phyloP scores from a whole-genome alignment of 2,113 vertebrate genomes.

The Corythoichthys haematopterus region DNA sequence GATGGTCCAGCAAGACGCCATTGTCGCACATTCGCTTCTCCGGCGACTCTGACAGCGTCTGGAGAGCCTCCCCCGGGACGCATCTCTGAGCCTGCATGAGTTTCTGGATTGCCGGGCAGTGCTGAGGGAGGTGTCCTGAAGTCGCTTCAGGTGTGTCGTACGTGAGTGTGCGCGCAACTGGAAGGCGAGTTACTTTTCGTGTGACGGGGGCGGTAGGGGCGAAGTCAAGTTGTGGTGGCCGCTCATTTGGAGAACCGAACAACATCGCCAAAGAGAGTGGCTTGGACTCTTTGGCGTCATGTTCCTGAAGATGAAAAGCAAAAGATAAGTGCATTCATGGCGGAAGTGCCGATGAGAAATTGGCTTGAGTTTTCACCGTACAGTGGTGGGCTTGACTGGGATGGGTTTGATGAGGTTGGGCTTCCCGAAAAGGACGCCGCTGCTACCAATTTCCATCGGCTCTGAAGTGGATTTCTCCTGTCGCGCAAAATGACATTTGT shows the following conservation, averaged over 20 bases:
- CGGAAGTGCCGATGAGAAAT: background rate
- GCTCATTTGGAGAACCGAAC: constrained; percentile 74
- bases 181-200: constrained; percentile 54
- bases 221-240: constrained; percentile 44
- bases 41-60: constrained; percentile 76
- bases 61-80: constrained; percentile 61
- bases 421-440: constrained; percentile 81
- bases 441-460: constrained; percentile 89
- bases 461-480: constrained; percentile 82
- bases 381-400: constrained; percentile 80
- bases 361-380: constrained; percentile 36
- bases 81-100: constrained; percentile 77
- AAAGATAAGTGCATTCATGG: background rate
- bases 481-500: background rate
- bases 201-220: constrained; percentile 19
- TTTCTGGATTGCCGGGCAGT: constrained; percentile 88
- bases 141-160: constrained; percentile 69
- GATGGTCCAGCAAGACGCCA: constrained; percentile 50
- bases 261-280: constrained; percentile 79
- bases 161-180: constrained; percentile 78
- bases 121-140: constrained; percentile 38
- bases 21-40: constrained; percentile 76
- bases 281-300: constrained; percentile 70
- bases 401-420: constrained; percentile 94
- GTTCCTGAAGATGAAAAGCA: constrained; percentile 59